Evolutionary conservation across 2,888 invertebrate species (phyloP).

Genomic region (Rhaphigaster nebulosa): DNA sequence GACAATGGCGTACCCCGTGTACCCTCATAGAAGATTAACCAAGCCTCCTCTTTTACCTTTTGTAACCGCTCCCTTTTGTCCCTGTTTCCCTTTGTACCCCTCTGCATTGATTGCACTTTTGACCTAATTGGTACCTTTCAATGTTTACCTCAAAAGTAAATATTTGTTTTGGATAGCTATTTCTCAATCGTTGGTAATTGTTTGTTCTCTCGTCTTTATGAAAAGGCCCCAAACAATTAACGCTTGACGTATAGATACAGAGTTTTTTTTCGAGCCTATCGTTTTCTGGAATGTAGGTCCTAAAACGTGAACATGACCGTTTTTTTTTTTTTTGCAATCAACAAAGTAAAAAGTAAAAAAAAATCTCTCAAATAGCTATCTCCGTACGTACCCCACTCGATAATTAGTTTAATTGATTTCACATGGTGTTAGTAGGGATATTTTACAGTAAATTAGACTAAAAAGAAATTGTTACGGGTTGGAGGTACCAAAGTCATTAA

Average conservation of each 20-base stretch:
- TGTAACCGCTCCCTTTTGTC: background rate
- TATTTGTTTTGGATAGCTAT: background rate
- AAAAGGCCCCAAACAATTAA: background rate
- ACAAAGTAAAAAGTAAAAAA: too few species aligned
- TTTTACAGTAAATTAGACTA: too few species aligned
- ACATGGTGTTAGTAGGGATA: too few species aligned
- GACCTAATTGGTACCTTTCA: conserved; percentile 41
- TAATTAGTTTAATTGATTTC: too few species aligned
- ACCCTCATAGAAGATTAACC: conserved; percentile 41
- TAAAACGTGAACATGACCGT: too few species aligned
- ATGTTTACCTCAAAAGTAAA: background rate
- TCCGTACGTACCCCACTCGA: too few species aligned
- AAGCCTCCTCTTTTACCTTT: conserved; percentile 5
- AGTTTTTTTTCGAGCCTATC: too few species aligned
- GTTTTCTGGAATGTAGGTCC: too few species aligned
- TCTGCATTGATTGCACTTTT: conserved; percentile 42
- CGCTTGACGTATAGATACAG: background rate
- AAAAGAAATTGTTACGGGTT: too few species aligned
- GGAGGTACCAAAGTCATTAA: too few species aligned
- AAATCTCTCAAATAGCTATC: too few species aligned
- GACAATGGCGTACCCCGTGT: background rate
- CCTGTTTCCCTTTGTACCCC: background rate
- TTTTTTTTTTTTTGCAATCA: too few species aligned
- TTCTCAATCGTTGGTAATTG: background rate
- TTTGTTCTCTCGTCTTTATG: background rate